Base-by-base conservation (phyloP, 2,888 invertebrate species). In the Heliconius aoede region DNA sequence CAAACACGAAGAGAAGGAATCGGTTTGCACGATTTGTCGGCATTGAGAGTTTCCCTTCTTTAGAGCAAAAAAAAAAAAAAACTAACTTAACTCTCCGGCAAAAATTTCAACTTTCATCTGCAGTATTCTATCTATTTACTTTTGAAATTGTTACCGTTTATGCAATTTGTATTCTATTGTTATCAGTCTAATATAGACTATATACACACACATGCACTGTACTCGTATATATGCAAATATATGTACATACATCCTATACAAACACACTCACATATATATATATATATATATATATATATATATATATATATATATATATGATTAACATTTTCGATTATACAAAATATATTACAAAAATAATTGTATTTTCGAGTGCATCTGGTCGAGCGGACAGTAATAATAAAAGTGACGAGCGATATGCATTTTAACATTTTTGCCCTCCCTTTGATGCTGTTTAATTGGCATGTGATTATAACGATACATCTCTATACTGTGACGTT, bases 1-100 rank as follows among this genome's bases (percentile, higher is more conserved):
- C 77, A 77, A 74, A 80, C 82, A 80, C 72, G 68, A 79, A 79
- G 83, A 85, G 85, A 83, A 74, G 60, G 64, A 79, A 84, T 83
- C 82, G 76, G 84, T 83, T 81, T 74, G 65, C 36, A 40, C 40
- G 40, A 65, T 40, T 40, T 65, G 65, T 36, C 8, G 7, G 15
- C 15, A 40, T 36, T 40, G 5, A 65, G 65, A 8, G 7, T 62
- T 30, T n/a, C 13, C 5, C n/a, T 24, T 32, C n/a, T 24, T 64
- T 64, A 8, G 15, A 62, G 5, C 15, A 61, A 28, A 61, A 21
- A 30, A 26, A 30, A 62, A n/a, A n/a, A n/a, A n/a, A n/a, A n/a
- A n/a, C n/a, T n/a, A n/a, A n/a, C n/a, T 21, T 5, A 18, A 61
- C 8, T 61, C 7, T 18, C 4, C n/a, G 21, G 61, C 1, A 3